Evolutionary conservation across 2,113 vertebrate species (phyloP), one percentile per base, ranked within the genome.

Genomic region (Zapornia atra): DNA sequence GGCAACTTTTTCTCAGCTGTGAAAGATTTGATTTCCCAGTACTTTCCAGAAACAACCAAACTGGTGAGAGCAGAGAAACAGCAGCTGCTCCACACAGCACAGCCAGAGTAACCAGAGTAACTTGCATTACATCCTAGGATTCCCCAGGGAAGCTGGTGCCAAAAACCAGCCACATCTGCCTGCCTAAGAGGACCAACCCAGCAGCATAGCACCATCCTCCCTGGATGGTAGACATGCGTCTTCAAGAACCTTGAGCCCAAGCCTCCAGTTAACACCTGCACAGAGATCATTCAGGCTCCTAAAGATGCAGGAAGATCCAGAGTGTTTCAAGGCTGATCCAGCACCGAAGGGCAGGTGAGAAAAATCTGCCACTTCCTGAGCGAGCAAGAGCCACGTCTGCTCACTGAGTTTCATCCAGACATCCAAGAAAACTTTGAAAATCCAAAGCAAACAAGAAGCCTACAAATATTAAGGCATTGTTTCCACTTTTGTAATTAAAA

Each of bases 41-140:
- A 79, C 56, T 87, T 83, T 60, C 78, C 87, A 6, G 66, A 60
- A 83, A 56, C 66, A 76, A 78, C 38, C 78, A 65, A 79, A 83
- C 16, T 17, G 71, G n/a, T 6, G 3, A 38, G 61, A 82, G 66
- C 38, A 50, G 66, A 86, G 78, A 70, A 79, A 31, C 66, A 75
- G 86, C 85, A 92, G 88, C 85, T 82, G 85, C 92, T 94, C 59
- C 65, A 59, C 80, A 57, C 65, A 91, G 82, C 18, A 6, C 70
- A 68, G 91, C 44, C 18, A 16, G 44, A 87, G 79, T 18, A 86
- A 75, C 76, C 76, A 51, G 61, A 92, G 81, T n/a, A n/a, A n/a
- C 79, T 31, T 50, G 44, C 36, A 6, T 54, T n/a, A 16, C 31
- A 59, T n/a, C 70, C n/a, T 2, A 38, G 42, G 26, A 17, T 50